A percentile compares a stretch with the other conserved stretches of the same genome.
Evolutionary conservation across 2,888 invertebrate species (phyloP).

Genomic region (Prostheceraeus crozeri): DNA sequence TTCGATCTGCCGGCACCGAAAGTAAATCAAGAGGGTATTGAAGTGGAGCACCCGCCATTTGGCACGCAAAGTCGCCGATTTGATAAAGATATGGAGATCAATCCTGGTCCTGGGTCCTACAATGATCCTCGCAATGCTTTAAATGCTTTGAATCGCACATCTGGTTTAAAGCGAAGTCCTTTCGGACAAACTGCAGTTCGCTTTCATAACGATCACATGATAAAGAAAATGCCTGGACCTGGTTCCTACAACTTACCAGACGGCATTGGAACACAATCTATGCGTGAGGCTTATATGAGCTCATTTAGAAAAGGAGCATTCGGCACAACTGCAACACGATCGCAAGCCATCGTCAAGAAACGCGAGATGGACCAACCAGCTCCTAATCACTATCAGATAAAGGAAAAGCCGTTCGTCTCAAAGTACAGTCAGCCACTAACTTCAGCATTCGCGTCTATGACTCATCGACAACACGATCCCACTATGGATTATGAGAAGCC

Average conservation of each 20-base stretch:
- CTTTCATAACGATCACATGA: conserved; percentile 53
- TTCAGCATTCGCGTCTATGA: conserved; percentile 52
- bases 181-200: conserved; percentile 53
- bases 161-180: conserved; percentile 54
- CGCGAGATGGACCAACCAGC: conserved; percentile 43
- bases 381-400: conserved; percentile 37
- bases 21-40: conserved; percentile 52
- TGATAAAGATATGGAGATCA: conserved; percentile 43
- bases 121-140: conserved; percentile 55
- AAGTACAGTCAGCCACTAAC: conserved; percentile 44
- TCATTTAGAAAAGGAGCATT: conserved; percentile 54
- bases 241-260: conserved; percentile 52
- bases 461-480: conserved; percentile 33
- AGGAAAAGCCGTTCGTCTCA: conserved; percentile 25
- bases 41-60: conserved; percentile 56
- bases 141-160: conserved; percentile 47
- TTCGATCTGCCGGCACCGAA: conserved; percentile 47
- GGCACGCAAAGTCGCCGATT: conserved; percentile 54
- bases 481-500: not conserved
- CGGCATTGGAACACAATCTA: conserved; percentile 54
- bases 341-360: conserved; percentile 46
- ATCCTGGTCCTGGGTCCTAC: conserved; percentile 55
- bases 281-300: conserved; percentile 54
- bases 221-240: too few species aligned
- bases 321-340: conserved; percentile 51